These are phyloP conservation scores for Coregonus suidteri DNA, from an alignment of 2,797 vertebrate species.

Conservation along the genomic window DNA sequence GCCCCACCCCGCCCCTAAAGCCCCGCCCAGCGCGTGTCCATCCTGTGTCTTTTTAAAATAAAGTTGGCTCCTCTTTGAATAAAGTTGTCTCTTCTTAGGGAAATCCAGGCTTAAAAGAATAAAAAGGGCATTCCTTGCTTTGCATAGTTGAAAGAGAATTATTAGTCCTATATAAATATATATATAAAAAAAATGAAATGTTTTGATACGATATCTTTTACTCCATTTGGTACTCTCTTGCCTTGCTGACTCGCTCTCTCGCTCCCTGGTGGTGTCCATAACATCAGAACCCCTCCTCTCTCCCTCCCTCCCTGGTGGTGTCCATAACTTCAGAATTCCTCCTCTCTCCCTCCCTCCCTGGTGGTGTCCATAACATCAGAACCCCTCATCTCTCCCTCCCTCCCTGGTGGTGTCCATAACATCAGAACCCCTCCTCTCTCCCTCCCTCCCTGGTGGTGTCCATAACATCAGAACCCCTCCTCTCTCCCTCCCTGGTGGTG, in stretches of 20 bases:
- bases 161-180: conserved; percentile 79
- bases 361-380: conserved; percentile 45
- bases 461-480: too few relatives aligned
- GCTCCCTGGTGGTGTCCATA: too few relatives aligned
- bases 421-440: too few relatives aligned
- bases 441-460: too few relatives aligned
- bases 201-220: conserved; percentile 81
- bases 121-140: conserved; percentile 76
- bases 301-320: too few relatives aligned
- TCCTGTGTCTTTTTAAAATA: conserved; percentile 39
- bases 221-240: conserved; percentile 80
- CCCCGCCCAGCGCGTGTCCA: conserved; percentile 55
- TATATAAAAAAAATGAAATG: conserved; percentile 68
- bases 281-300: too few relatives aligned
- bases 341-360: neutral
- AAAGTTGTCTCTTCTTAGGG: conserved; percentile 47
- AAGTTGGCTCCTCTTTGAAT: conserved; percentile 28
- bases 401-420: too few relatives aligned
- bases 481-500: conserved; percentile 8
- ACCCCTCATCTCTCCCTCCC: neutral
- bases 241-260: conserved; percentile 66
- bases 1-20: conserved; percentile 37
- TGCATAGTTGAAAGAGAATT: conserved; percentile 77
- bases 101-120: conserved; percentile 57
- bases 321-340: too few relatives aligned